Evolutionary conservation across 2,113 vertebrate species (phyloP).

Genomic region (Microtus oregoni): DNA sequence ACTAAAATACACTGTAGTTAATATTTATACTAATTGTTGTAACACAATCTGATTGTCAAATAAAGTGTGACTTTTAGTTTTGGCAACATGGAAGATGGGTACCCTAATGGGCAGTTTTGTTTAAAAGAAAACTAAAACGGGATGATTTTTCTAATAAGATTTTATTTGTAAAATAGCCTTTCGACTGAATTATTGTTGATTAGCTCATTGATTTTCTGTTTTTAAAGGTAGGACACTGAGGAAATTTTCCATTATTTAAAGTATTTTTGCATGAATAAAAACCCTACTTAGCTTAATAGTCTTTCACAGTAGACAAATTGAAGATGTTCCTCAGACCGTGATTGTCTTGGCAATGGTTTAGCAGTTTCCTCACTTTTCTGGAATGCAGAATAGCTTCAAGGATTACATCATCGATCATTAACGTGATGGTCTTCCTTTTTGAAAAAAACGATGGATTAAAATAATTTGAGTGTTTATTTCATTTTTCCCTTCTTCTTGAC

Average conservation of each 20-base stretch:
- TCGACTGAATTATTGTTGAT: not conserved
- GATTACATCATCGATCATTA: not conserved
- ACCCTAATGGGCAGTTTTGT: not conserved
- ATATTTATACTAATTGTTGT: not conserved
- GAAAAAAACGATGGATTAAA: conserved; percentile 7
- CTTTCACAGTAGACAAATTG: not conserved
- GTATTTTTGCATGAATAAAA: conserved; percentile 5
- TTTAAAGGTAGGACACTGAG: not conserved
- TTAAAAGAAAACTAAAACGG: not conserved
- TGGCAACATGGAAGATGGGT: not conserved
- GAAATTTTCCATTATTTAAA: not conserved
- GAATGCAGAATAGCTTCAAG: not conserved
- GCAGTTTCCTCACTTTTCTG: conserved; percentile 34
- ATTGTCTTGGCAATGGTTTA: not conserved
- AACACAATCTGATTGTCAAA: not conserved
- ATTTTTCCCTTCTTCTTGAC: conserved; percentile 1
- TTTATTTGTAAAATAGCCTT: conserved; percentile 11
- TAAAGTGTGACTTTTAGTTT: conserved; percentile 1
- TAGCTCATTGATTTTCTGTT: not conserved
- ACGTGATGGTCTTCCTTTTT: not conserved
- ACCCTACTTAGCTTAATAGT: not conserved
- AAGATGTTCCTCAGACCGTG: not conserved
- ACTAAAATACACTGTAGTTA: not conserved
- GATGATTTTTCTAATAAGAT: not conserved
- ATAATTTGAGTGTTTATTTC: conserved; percentile 16